Evolutionary conservation across 2,797 vertebrate species (phyloP).

Genomic region (Bufotes viridis): DNA sequence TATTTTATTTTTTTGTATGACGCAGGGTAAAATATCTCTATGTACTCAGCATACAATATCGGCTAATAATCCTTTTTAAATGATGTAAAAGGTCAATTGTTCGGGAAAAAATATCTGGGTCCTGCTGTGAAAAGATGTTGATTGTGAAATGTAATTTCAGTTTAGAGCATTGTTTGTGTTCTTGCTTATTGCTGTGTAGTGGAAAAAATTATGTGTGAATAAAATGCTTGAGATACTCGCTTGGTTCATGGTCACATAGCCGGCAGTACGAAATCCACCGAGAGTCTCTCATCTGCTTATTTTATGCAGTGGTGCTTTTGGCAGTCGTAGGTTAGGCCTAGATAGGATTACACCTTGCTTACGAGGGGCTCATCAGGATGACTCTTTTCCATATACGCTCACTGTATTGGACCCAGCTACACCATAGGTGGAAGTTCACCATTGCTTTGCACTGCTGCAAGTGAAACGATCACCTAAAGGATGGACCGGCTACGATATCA

Average conservation of each 20-base stretch:
- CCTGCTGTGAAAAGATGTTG: background rate
- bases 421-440: too few species aligned
- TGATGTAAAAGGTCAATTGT: constrained; percentile 12
- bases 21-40: background rate
- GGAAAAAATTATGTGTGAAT: background rate
- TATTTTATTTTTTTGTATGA: background rate
- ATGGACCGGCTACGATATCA: too few species aligned
- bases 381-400: too few species aligned
- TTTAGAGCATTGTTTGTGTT: background rate
- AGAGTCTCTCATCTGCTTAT: background rate
- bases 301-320: background rate
- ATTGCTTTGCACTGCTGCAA: too few species aligned
- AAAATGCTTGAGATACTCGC: background rate
- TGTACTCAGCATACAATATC: constrained; percentile 7
- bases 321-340: too few species aligned
- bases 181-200: background rate
- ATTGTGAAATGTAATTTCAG: background rate
- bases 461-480: too few species aligned
- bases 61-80: constrained; percentile 16
- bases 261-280: background rate
- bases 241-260: background rate
- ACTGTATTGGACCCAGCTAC: too few species aligned
- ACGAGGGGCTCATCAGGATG: too few species aligned
- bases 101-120: background rate
- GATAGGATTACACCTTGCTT: too few species aligned